Evolutionary conservation across 2,797 vertebrate genomes (phyloP).

Genomic region (Sphenopsis melanotis): DNA sequence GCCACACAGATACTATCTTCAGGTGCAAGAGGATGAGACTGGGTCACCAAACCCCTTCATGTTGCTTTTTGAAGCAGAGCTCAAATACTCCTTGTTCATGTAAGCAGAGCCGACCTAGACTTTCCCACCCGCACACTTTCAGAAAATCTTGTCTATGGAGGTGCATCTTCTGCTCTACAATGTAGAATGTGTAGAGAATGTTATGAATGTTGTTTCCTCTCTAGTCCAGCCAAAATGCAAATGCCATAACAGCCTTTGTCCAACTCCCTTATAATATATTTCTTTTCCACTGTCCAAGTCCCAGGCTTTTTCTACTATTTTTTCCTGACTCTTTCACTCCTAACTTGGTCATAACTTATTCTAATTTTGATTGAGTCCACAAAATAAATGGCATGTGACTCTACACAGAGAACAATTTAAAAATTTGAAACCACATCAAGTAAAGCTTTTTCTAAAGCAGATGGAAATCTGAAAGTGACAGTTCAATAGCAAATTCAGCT

Average conservation of each 20-base stretch:
- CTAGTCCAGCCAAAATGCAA: not conserved
- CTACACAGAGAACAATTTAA: not conserved
- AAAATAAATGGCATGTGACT: not conserved
- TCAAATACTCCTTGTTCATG: not conserved
- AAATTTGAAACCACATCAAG: not conserved
- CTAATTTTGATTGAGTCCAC: not conserved
- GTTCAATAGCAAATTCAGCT: not conserved
- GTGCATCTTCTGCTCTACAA: not conserved
- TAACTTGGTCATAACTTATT: not conserved
- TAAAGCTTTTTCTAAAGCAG: not conserved
- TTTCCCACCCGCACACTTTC: fast-evolving
- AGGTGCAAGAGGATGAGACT: not conserved
- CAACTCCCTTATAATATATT: not conserved
- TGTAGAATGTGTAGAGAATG: not conserved
- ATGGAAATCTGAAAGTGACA: not conserved
- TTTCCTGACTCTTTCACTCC: not conserved
- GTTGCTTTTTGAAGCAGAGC: not conserved
- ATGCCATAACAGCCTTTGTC: not conserved
- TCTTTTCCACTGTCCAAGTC: not conserved
- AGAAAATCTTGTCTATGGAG: not conserved
- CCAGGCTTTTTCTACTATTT: not conserved
- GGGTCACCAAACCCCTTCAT: not conserved
- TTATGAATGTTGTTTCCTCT: not conserved
- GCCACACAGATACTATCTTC: not conserved
- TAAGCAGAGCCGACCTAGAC: fast-evolving